Base-by-base conservation (phyloP, 2,888 invertebrate species). In the Drosophila borborema region DNA sequence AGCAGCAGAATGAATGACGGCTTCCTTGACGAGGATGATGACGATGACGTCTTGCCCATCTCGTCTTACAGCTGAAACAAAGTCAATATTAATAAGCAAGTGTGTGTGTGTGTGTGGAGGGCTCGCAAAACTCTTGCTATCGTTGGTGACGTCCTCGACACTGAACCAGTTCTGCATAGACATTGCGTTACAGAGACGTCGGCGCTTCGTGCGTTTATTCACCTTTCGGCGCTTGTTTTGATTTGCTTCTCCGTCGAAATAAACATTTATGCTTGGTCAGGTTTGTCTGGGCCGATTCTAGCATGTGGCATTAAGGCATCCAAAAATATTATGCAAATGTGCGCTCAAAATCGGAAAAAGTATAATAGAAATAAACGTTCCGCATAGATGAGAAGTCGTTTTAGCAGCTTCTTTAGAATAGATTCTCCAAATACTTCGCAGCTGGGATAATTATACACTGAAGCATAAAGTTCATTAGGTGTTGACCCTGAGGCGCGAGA, bases 151-250 rank as follows among this genome's bases (percentile, higher is more conserved):
- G 89, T 86, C 78, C 90, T 90, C 87, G 75, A 72, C 74, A 72
- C 55, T 84, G 90, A 90, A 90, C 90, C 87, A 89, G 90, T 86
- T 90, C 61, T 77, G 45, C 18, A 38, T 41, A 65, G 80, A 76
- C 51, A 58, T 46, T 58, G 49, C 53, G 64, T 81, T 88, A 86
- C 86, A 81, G 48, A 72, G 67, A 61, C 74, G 64, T n/a, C 81
- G 64, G 48, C 45, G 43, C 59, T 45, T 71, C 59, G 59, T 43
- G 36, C 73, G 85, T 90, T 86, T 84, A 76, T 86, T 86, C 81
- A 86, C 89, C 85, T 90, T 76, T 86, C 48, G 53, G 0, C 48
- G 62, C 45, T 74, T 82, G 77, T 83, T 86, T 72, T 72, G 71
- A 53, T 90, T 74, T 72, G 78, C 53, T 68, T 61, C 69, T 82